phyloP scores from a whole-genome alignment of 2,113 vertebrate genomes.

The Hydrolagus affinis region DNA sequence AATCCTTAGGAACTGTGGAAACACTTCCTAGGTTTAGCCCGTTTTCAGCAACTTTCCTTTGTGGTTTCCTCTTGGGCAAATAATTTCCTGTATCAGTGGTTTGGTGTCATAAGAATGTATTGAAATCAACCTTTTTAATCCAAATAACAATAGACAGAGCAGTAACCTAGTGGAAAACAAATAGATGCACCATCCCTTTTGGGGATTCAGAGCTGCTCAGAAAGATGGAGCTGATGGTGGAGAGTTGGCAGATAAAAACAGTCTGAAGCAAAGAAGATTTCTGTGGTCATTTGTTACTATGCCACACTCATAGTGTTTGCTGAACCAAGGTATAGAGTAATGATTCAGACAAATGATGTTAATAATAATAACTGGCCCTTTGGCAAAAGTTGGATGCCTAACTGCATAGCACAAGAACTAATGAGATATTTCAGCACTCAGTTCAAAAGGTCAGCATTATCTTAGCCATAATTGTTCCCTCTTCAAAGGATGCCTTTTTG shows the following conservation, averaged over 20 bases:
- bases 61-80: constrained; percentile 71
- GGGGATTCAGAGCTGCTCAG: constrained; percentile 78
- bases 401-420: constrained; percentile 53
- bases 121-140: constrained; percentile 95
- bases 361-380: constrained; percentile 92
- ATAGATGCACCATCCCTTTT: constrained; percentile 85
- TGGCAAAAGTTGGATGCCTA: constrained; percentile 71
- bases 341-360: constrained; percentile 96
- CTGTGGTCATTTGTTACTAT: constrained; percentile 90
- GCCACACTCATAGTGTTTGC: constrained; percentile 83
- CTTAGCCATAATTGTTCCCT: constrained; percentile 3
- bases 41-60: constrained; percentile 65
- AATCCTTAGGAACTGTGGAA: not conserved
- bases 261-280: constrained; percentile 77
- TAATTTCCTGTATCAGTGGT: constrained; percentile 74
- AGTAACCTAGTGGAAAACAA: constrained; percentile 95
- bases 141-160: constrained; percentile 95
- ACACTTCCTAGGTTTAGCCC: constrained; percentile 39
- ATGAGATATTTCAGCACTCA: constrained; percentile 64
- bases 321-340: constrained; percentile 83
- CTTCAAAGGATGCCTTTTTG: not conserved
- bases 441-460: constrained; percentile 16
- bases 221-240: constrained; percentile 67
- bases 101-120: constrained; percentile 97
- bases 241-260: constrained; percentile 79